Percentiles rank a stretch among this genome's conserved stretches.
phyloP scores from a whole-genome alignment of 2,113 vertebrate genomes.

The Ranitomeya imitator region DNA sequence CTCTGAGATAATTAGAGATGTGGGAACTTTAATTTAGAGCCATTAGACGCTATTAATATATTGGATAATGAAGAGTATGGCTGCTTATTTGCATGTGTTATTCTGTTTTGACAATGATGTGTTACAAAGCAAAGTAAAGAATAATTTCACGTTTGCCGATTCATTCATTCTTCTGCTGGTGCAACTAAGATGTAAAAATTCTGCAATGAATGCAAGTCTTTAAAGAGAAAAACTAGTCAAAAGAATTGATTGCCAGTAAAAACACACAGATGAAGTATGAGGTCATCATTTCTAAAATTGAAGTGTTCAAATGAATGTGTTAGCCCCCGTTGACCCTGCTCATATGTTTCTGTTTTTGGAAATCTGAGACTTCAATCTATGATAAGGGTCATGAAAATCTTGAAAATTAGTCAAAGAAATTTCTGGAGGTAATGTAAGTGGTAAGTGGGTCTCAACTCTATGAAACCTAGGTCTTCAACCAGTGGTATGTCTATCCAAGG shows the following conservation, averaged over 20 bases:
- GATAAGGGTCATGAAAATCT: neutral
- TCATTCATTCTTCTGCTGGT: neutral
- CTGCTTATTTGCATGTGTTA: constrained; percentile 28
- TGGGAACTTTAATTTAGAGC: constrained; percentile 44
- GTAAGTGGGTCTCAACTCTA: too few relatives aligned
- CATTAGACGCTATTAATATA: constrained; percentile 34
- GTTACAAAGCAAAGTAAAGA: constrained; percentile 19
- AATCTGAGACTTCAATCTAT: neutral
- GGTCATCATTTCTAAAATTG: neutral
- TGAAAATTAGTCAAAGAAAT: neutral
- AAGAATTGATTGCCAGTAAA: neutral
- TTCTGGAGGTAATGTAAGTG: neutral
- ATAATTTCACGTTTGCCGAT: neutral
- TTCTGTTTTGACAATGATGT: neutral
- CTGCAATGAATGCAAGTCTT: neutral
- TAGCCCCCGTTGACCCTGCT: neutral
- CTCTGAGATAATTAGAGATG: constrained; percentile 34
- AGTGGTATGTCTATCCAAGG: too few relatives aligned
- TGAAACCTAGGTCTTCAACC: too few relatives aligned
- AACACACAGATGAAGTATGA: neutral
- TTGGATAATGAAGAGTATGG: constrained; percentile 27
- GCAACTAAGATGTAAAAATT: neutral
- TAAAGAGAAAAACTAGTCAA: neutral
- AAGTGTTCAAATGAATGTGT: neutral
- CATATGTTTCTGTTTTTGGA: neutral